Percentiles rank a stretch among this genome's conserved stretches.
Evolutionary conservation across 2,888 invertebrate genomes (phyloP).

Genomic region (Lasioglossum marginatum): DNA sequence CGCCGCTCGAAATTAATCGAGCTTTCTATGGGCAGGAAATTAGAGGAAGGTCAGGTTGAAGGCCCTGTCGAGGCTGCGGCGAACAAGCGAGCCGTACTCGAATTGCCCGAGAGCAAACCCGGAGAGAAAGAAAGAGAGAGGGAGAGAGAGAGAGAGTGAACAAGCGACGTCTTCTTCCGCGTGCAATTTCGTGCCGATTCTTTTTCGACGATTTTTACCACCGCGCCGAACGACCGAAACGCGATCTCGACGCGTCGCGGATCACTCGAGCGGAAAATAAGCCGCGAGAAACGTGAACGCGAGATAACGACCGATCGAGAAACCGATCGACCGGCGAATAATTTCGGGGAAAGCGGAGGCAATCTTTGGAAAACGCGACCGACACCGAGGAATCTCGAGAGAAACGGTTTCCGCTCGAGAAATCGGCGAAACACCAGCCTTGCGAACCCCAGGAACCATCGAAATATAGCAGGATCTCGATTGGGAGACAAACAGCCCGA

Average conservation of each 20-base stretch:
- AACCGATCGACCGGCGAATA: constrained; percentile 20
- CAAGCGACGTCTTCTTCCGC: constrained; percentile 39
- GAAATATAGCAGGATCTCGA: too few species aligned
- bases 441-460: neutral
- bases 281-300: constrained; percentile 26
- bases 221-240: constrained; percentile 35
- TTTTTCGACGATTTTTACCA: constrained; percentile 10
- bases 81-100: neutral
- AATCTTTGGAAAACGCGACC: constrained; percentile 2
- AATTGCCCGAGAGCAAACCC: neutral
- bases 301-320: constrained; percentile 22
- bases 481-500: too few species aligned
- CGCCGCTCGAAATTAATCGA: constrained; percentile 49
- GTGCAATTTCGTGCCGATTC: constrained; percentile 32
- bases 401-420: neutral
- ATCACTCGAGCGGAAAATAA: constrained; percentile 53
- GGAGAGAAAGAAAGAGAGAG: neutral
- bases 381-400: neutral
- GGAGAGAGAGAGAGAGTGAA: neutral
- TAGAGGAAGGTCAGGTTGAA: constrained; percentile 48
- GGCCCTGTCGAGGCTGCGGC: constrained; percentile 3
- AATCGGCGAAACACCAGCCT: neutral
- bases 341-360: constrained; percentile 22
- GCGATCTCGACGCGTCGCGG: constrained; percentile 41
- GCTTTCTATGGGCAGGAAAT: constrained; percentile 38